Evolutionary conservation across 2,113 vertebrate genomes (phyloP), one percentile per base, ranked within the genome.

Genomic region (Leptocoma aspasia): DNA sequence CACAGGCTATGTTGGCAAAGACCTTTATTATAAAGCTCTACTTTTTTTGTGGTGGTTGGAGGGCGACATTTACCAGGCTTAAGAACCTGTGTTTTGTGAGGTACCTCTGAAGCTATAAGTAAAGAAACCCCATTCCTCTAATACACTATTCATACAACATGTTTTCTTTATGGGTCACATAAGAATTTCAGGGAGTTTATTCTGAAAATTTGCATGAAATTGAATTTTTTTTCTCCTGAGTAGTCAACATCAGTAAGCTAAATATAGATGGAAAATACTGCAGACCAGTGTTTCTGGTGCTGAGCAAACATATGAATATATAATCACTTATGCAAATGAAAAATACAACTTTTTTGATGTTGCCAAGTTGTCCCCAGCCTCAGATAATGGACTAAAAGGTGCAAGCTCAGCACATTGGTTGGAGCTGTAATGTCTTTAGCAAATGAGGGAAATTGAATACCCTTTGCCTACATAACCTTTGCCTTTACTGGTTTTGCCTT

Each of bases 391-490:
- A 60, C 76, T 78, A 44, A 83, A 66, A 89, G 33, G 14, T 94
- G 60, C 79, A 80, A 89, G 35, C 26, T 71, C 70, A 92, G 69
- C 72, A 84, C 64, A 42, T 33, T 60, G 49, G 47, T 78, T 5
- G 2, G 28, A 89, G 30, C 60, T 89, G n/a, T 91, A 79, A 86
- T 78, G 69, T 53, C 88, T 94, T 90, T 69, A 90, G 52, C 85
- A 86, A 92, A 81, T 50, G 72, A 57, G 31, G 54, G 47, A 90
- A 93, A 90, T 1, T 35, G 59, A 89, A 80, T 72, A 76, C 50
- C 89, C 37, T 95, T 94, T 92, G 87, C 75, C 94, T 77, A 4
- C 71, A 77, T 92, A 95, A 93, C 79, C 71, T 93, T 90, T 95
- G 77, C 52, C 37, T 93, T 86, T 30, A 53, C 21, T 89, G 37